Conservation (phyloP, 2,113 vertebrate species). For the Ceuthmochares aereus region DNA sequence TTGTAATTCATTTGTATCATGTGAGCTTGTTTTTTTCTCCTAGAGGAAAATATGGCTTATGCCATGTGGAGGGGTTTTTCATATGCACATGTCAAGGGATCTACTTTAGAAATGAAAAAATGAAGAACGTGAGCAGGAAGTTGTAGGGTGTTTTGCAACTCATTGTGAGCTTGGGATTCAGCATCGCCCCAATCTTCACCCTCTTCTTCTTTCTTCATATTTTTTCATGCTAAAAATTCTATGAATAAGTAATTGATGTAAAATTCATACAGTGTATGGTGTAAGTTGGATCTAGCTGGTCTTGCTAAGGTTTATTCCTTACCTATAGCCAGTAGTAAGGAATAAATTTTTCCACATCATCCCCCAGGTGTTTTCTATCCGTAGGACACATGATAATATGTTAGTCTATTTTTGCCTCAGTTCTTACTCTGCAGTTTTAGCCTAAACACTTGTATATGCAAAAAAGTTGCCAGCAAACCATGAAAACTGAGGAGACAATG, state of each 20-base stretch:
- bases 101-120: neutral
- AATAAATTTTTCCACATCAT: neutral
- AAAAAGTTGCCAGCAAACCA: neutral
- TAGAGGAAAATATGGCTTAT: neutral
- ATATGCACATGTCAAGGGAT: neutral
- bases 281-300: neutral
- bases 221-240: neutral
- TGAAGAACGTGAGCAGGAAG: neutral
- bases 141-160: neutral
- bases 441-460: neutral
- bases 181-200: fast-evolving
- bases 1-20: neutral
- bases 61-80: neutral
- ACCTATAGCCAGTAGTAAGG: neutral
- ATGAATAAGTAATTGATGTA: neutral
- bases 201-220: neutral
- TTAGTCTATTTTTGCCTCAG: neutral
- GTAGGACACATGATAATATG: neutral
- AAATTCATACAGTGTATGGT: fast-evolving
- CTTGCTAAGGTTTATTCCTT: neutral
- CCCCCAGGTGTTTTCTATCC: neutral
- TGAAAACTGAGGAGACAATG: neutral
- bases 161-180: fast-evolving
- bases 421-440: neutral
- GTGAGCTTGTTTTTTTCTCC: neutral